Percentiles rank a stretch among this genome's conserved stretches.
These are phyloP conservation scores for Aselliscus stoliczkanus DNA, from an alignment of 2,797 vertebrate species.

Conservation along the genomic window DNA sequence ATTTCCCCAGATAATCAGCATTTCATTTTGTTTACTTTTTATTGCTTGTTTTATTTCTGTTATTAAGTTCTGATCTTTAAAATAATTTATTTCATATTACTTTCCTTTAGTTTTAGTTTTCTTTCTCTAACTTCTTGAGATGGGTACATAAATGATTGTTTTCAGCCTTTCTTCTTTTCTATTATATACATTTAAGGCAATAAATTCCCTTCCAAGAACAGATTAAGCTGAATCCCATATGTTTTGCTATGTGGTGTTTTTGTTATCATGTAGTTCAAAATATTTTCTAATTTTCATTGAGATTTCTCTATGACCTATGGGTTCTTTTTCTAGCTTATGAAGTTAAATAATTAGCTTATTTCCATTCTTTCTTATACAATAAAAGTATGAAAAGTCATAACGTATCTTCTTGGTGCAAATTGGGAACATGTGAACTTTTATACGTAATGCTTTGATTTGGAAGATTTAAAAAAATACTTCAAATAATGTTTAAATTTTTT, in stretches of 20 bases:
- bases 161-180: neutral
- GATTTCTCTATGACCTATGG: neutral
- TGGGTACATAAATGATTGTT: neutral
- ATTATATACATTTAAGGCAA: neutral
- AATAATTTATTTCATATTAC: neutral
- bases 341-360: neutral
- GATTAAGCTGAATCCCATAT: neutral
- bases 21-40: neutral
- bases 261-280: neutral
- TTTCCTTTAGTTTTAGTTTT: neutral
- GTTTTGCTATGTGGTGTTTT: neutral
- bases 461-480: neutral
- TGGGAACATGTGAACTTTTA: neutral
- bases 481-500: neutral
- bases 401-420: neutral
- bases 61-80: slow-evolving; percentile 16
- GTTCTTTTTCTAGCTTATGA: neutral
- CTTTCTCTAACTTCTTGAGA: neutral
- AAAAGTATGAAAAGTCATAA: neutral
- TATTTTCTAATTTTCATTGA: neutral
- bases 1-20: neutral
- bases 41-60: neutral
- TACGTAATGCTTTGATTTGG: neutral
- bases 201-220: neutral
- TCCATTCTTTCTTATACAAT: neutral